Base-by-base conservation (phyloP, 2,888 invertebrate species). In the Nemurella pictetii region DNA sequence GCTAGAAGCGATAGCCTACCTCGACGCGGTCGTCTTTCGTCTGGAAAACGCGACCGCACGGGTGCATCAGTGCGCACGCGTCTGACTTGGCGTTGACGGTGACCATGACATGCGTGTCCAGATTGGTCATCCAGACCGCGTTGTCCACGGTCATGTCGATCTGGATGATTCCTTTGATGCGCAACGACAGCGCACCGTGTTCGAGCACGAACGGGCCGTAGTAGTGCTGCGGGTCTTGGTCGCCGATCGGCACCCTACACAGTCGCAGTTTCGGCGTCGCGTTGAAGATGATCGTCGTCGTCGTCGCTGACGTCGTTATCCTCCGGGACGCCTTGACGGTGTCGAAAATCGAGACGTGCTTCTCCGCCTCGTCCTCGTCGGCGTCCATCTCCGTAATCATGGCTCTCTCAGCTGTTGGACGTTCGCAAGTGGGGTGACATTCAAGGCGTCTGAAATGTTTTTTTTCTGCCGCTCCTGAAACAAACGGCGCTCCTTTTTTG, bases 131-230 rank as follows among this genome's bases (percentile, higher is more conserved):
- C 82, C 82, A 82, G 27, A 82, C 28, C 12, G 82, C 82, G 28
- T 72, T 72, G 72, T 82, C 82, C 4, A 82, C 55, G 12, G 82
- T 82, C 82, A 82, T 82, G 82, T 82, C 82, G 15, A 82, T 72
- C 82, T 82, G 82, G 82, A 82, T 82, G 12, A 28, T 72, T 35
- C 75, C 75, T 27, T 27, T 26, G 75, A 75, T 75, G 9, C 75
- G 75, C 27, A 75, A 27, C 28, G 75, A 4, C 15, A 75, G 26
- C 2, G 75, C 75, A 27, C 75, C 75, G 75, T 75, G 75, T 0
- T 26, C 7, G 75, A 75, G 27, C 26, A 75, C 75, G 27, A 28
- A 27, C 1, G 55, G 55, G 9, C 55, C 73, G 84, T 80, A 80
- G 81, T 84, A 80, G 75, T 35, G 75, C 3, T 55, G 5, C 1